A percentile compares a stretch with the other conserved stretches of the same genome.
Evolutionary conservation across 2,888 invertebrate genomes (phyloP).

Genomic region (Melanotus villosus): DNA sequence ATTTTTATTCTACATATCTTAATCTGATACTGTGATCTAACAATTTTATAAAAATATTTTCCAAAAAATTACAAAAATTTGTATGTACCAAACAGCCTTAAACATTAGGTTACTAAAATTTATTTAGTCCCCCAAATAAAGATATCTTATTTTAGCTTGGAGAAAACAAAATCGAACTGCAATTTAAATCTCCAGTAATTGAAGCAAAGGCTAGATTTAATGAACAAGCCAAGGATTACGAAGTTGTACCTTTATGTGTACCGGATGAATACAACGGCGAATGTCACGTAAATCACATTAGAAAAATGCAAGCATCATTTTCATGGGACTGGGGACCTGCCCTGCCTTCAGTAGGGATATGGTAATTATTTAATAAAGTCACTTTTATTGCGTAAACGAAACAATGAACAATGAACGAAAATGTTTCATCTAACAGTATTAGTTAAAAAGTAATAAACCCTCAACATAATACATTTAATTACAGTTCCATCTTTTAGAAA

Average conservation of each 20-base stretch:
- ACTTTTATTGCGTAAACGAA: not conserved
- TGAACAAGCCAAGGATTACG: constrained; percentile 62
- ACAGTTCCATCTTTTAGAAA: no score
- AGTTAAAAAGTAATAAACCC: no score
- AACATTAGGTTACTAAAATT: no score
- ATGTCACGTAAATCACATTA: constrained; percentile 91
- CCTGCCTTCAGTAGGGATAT: constrained; percentile 93
- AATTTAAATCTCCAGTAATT: constrained; percentile 64
- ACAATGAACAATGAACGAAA: no score
- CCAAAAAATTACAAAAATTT: no score
- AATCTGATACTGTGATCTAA: no score
- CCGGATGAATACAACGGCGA: constrained; percentile 85
- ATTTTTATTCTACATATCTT: no score
- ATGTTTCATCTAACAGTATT: no score
- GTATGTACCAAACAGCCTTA: no score
- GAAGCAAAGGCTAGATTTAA: constrained; percentile 55
- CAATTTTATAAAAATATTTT: no score
- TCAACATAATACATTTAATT: no score
- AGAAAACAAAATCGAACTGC: constrained; percentile 63
- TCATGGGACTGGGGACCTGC: constrained; percentile 98
- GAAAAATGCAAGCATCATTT: constrained; percentile 96
- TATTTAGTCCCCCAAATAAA: no score
- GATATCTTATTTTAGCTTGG: constrained; percentile 55
- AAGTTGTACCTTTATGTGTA: constrained; percentile 84
- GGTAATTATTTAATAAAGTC: constrained; percentile 71